Conservation (phyloP, 2,113 vertebrate genomes). For the Platichthys stellatus region DNA sequence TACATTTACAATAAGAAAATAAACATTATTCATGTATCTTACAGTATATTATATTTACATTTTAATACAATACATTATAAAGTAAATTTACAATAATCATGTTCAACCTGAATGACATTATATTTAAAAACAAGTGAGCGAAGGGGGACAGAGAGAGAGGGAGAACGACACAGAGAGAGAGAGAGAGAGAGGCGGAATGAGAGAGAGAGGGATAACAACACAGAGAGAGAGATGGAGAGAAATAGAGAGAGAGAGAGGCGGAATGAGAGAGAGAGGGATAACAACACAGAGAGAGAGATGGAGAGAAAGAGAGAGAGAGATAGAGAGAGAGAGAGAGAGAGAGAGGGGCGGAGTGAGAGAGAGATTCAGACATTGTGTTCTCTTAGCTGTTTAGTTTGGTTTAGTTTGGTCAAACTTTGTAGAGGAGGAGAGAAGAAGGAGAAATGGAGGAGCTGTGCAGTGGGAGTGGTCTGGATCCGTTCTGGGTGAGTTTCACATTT, state of each 20-base stretch:
- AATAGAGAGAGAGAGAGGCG: too few relatives aligned
- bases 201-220: too few relatives aligned
- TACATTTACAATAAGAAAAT: too few relatives aligned
- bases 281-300: background rate
- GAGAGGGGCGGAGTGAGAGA: too few relatives aligned
- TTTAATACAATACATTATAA: too few relatives aligned
- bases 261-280: too few relatives aligned
- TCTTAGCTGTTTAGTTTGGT: background rate
- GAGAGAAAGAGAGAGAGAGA: background rate
- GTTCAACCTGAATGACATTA: too few relatives aligned
- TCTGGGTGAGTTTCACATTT: constrained; percentile 47
- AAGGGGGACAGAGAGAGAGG: too few relatives aligned
- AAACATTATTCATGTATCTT: too few relatives aligned
- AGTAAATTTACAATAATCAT: too few relatives aligned
- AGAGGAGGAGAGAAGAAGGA: background rate
- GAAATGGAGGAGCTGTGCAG: constrained; percentile 49
- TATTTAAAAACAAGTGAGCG: too few relatives aligned
- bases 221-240: background rate
- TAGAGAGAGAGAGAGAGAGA: background rate
- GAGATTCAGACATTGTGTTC: background rate
- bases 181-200: background rate
- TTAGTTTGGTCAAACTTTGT: background rate
- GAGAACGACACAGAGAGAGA: background rate
- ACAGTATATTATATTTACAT: too few relatives aligned
- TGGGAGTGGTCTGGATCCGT: constrained; percentile 41